Evolutionary conservation across 2,797 vertebrate genomes (phyloP).

Genomic region (Rhinatrema bivittatum): DNA sequence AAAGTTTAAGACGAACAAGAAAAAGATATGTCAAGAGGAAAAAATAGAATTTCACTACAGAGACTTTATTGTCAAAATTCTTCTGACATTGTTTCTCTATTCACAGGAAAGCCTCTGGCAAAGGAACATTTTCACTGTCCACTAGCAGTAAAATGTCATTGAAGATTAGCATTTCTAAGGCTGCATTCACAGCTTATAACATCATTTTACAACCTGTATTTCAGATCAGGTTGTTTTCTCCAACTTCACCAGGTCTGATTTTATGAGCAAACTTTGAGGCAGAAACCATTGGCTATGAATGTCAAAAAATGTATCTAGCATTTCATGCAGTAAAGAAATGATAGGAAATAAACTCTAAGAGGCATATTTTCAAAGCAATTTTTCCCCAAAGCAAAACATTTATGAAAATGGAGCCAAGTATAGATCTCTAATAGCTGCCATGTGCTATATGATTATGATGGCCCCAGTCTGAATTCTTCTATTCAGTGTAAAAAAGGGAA

Average conservation of each 20-base stretch:
- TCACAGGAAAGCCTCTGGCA: constrained; percentile 6
- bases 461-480: no score
- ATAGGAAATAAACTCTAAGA: no score
- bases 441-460: no score
- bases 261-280: neutral
- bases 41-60: neutral
- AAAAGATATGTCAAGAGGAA: no score
- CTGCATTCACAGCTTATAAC: neutral
- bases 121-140: constrained; percentile 16
- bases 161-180: neutral
- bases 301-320: constrained; percentile 11
- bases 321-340: no score
- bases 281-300: constrained; percentile 5
- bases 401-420: constrained; percentile 2
- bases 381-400: neutral
- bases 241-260: neutral
- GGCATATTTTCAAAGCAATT: constrained; percentile 3
- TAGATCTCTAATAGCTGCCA: no score
- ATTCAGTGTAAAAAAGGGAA: no score
- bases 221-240: neutral
- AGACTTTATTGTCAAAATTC: constrained; percentile 5
- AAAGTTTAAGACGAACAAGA: no score
- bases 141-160: neutral
- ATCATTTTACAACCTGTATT: constrained; percentile 4
- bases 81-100: constrained; percentile 5